phyloP scores from a whole-genome alignment of 2,797 vertebrate genomes.

The Dendrocincla tyrannina region DNA sequence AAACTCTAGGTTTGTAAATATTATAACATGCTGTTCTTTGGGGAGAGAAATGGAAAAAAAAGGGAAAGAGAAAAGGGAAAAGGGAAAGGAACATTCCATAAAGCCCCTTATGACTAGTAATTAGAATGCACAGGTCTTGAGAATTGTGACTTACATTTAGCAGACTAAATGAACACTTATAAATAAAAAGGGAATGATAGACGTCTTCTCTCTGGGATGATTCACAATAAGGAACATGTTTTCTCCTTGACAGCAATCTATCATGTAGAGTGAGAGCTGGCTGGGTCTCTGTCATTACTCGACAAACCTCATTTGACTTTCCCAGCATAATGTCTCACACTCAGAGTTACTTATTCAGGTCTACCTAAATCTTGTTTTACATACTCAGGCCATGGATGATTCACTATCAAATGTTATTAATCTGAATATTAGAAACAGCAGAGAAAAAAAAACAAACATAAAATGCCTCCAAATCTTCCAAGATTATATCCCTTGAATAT shows the following conservation, averaged over 20 bases:
- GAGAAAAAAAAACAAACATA: neutral
- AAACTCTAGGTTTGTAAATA: neutral
- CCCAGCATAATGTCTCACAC: accelerated
- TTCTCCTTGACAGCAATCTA: neutral
- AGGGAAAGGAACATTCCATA: accelerated
- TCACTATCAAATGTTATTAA: neutral
- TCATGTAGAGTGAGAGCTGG: neutral
- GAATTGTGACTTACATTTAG: neutral
- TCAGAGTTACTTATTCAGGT: neutral
- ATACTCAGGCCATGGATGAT: neutral
- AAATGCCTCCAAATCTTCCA: neutral
- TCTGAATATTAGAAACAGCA: neutral
- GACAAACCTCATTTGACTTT: neutral
- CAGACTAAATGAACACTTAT: neutral
- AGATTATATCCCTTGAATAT: neutral
- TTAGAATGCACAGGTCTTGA: neutral
- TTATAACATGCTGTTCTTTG: neutral
- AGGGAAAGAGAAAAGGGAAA: too few relatives aligned
- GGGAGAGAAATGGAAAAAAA: too few relatives aligned
- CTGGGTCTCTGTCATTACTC: neutral
- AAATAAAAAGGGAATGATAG: neutral
- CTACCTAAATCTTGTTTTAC: neutral
- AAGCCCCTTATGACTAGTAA: neutral
- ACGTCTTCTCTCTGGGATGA: neutral
- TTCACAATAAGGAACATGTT: neutral